Evolutionary conservation across 2,113 vertebrate species (phyloP), one percentile per base, ranked within the genome.

Genomic region (Corydoras sp.): DNA sequence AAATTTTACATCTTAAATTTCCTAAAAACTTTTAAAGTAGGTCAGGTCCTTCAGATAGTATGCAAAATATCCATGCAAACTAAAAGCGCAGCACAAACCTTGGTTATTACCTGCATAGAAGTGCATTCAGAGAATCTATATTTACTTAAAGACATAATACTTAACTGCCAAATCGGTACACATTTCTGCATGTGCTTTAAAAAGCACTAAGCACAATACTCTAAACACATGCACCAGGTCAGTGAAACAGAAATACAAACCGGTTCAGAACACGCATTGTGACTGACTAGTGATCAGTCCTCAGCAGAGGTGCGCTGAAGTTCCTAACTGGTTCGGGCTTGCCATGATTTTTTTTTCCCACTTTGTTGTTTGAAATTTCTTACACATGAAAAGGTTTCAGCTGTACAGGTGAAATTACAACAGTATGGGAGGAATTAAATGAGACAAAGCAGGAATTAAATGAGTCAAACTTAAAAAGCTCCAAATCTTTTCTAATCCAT

Each of bases 61-160:
- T 62, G 74, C 67, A 73, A 76, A 76, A 69, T 61, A 31, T 49
- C 11, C 30, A 68, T 24, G 51, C 51, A 69, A 67, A 71, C 18
- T 24, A 24, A 2, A 24, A 24, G 18, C 18, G 18, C 18, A 24
- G 18, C 18, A 24, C 18, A 24, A 24, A 24, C 18, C 18, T 24
- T 24, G 18, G 18, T 24, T 24, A 24, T 24, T 24, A 24, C 18
- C 18, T 24, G 18, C 18, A 24, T 24, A 24, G 18, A 24, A 24
- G 18, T 24, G 18, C 18, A 24, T 24, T 24, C 18, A 24, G 18
- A 24, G 18, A 24, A 24, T 24, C 2, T 24, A 24, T 24, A 24
- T 24, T 24, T 24, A 24, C 18, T 24, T 24, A 24, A 24, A 24
- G 18, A 24, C 18, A 24, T 24, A 24, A 24, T 24, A 8, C 35